Evolutionary conservation across 2,113 vertebrate genomes (phyloP).

Genomic region (Corythaixoides concolor): DNA sequence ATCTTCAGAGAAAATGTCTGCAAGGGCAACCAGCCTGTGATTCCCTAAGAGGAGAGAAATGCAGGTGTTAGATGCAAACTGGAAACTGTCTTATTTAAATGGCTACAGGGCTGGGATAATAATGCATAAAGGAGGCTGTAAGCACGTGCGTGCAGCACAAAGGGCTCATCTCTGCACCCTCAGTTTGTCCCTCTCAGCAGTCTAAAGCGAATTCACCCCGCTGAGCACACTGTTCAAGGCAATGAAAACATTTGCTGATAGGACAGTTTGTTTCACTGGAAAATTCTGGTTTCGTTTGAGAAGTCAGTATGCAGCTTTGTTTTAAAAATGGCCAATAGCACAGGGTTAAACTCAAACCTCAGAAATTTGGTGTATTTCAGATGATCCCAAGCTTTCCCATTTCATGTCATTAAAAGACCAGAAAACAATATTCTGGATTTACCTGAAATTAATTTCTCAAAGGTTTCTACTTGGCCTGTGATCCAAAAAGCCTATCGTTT

Average conservation of each 20-base stretch:
- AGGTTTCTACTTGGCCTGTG: neutral
- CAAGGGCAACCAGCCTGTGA: slow-evolving; percentile 79
- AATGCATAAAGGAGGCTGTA: neutral
- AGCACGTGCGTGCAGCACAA: neutral
- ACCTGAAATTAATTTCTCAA: neutral
- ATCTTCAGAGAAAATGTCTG: slow-evolving; percentile 85
- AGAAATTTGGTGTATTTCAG: neutral
- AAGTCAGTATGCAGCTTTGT: neutral
- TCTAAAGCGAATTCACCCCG: neutral
- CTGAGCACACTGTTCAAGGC: neutral
- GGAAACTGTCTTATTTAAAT: neutral
- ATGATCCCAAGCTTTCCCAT: neutral
- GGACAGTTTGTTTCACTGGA: neutral
- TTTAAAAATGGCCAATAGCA: neutral
- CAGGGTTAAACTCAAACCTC: neutral
- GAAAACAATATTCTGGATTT: neutral
- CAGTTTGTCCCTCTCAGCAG: neutral
- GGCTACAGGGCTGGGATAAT: neutral
- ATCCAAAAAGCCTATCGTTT: neutral
- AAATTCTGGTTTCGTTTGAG: neutral
- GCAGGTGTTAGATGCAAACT: neutral
- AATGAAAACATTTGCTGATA: neutral
- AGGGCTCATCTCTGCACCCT: neutral
- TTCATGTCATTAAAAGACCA: neutral
- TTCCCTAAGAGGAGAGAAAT: slow-evolving; percentile 76